Evolutionary conservation across 2,888 invertebrate species (phyloP).

Genomic region (Hemithea aestivaria): DNA sequence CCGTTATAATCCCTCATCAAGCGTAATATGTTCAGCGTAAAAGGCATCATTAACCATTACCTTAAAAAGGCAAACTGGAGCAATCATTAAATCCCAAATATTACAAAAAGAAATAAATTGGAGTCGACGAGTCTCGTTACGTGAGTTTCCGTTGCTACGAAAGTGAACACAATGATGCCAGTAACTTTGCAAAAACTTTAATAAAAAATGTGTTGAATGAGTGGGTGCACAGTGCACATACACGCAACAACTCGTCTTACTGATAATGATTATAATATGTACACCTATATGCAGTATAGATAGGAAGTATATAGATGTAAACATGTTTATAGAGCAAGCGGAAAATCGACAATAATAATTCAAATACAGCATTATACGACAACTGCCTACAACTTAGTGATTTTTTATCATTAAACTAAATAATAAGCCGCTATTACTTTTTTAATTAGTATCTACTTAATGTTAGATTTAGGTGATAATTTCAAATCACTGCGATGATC

Average conservation of each 20-base stretch:
- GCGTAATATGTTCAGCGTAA: slow-evolving; percentile 67
- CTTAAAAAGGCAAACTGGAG: slow-evolving; percentile 75
- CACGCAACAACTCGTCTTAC: slow-evolving; percentile 43
- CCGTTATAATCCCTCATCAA: slow-evolving; percentile 74
- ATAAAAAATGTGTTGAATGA: slow-evolving; percentile 68
- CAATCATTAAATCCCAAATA: slow-evolving; percentile 74
- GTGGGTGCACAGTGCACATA: slow-evolving; percentile 41
- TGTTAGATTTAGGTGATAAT: too few relatives aligned
- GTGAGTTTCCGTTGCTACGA: slow-evolving; percentile 74
- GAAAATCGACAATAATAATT: too few relatives aligned
- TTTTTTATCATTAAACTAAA: too few relatives aligned
- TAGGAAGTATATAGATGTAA: too few relatives aligned
- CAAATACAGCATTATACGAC: too few relatives aligned
- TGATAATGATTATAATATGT: slow-evolving; percentile 26
- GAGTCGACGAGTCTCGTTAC: slow-evolving; percentile 66
- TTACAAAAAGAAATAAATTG: slow-evolving; percentile 67
- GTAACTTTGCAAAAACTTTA: slow-evolving; percentile 59
- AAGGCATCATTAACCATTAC: slow-evolving; percentile 75
- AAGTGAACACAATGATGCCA: slow-evolving; percentile 74
- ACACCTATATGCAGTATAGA: too few relatives aligned
- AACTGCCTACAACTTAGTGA: too few relatives aligned
- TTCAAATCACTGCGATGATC: too few relatives aligned
- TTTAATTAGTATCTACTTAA: too few relatives aligned
- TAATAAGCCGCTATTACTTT: too few relatives aligned
- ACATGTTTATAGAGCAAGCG: slow-evolving; percentile 46